Base-by-base conservation (phyloP, 2,888 invertebrate genomes). In the Phasia obesa region DNA sequence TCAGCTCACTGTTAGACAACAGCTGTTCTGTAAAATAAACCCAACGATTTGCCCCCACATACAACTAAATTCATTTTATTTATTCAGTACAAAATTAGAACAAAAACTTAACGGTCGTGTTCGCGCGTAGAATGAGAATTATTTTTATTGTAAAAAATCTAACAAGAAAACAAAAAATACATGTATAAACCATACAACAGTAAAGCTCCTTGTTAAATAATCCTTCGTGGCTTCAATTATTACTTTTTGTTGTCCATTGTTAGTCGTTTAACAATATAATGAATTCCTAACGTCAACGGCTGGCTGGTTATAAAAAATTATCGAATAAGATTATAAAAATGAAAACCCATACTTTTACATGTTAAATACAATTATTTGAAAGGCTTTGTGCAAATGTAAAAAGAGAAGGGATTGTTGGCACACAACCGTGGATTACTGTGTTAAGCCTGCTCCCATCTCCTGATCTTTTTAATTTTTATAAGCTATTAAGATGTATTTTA, bases 341-440 rank as follows among this genome's bases (percentile, higher is more conserved):
- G 35, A 53, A 25, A 49, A 27, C 17, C n/a, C 9, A 38, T 47
- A 7, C 13, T 47, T 11, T n/a, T 15, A 25, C 21, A 49, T 7
- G 17, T n/a, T 19, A 60, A n/a, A 42, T 25, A 9, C 11, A 19
- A 23, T n/a, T n/a, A n/a, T n/a, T n/a, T n/a, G 13, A n/a, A 65
- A 67, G 25, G 19, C 4, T 4, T 65, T 55, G 27, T 55, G 35
- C 19, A 42, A 44, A 21, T 35, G 55, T 42, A 47, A 31, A 57
- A 55, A 60, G n/a, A 69, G 25, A 35, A 69, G 74, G 59, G 69
- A 65, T n/a, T 60, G 71, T 53, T 70, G 31, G 77, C 65, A 74
- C 84, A 70, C 65, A 80, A 65, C 84, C 74, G 55, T 84, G 84
- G 84, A 84, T 84, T 84, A 84, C 81, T 23, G 82, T 83, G 82